Evolutionary conservation across 2,888 invertebrate species (phyloP), one percentile per base, ranked within the genome.

Genomic region (Leptinotarsa rubiginosa): DNA sequence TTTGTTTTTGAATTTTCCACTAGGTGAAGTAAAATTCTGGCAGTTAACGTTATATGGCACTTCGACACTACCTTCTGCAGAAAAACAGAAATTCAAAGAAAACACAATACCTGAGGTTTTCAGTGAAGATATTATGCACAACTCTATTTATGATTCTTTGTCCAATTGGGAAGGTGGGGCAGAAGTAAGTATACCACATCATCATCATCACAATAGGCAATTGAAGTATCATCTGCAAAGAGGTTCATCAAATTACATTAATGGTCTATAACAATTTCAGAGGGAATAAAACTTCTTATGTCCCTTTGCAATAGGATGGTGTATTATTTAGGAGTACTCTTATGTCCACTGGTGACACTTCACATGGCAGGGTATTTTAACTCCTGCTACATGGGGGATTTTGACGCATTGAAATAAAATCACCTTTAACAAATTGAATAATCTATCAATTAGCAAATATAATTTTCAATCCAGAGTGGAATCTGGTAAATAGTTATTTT

Each of bases 41-140:
- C 93, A 94, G 87, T 87, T 96, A 84, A 93, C 94, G 84, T 92
- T 96, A 86, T 94, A 95, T 87, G 96, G 96, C 59, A 96, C 96
- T 1, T 92, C 89, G 50, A 89, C 89, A 13, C 87, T 89, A 1
- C 88, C 90, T 41, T 88, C 80, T 18, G 79, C 78, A 31, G 86
- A 86, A 77, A 77, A 79, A 49, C 84, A 78, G 64, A 75, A 79
- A 47, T 76, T 67, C n/a, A 75, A 71, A 16, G 79, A 69, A 22
- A 73, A 75, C 69, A 72, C 79, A 16, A 77, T 80, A 47, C 66
- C 79, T 12, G 72, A 75, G 18, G 70, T 69, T 41, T 80, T 79
- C 67, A 79, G 79, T 56, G 83, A 85, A 65, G 92, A 92, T 82
- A 89, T 90, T 70, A 88, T 89, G 64, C 91, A 91, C 80, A 93